A percentile compares a stretch with the other conserved stretches of the same genome.
phyloP scores from a whole-genome alignment of 1,140 invertebrate genomes.

The Drosophila novamexicana region DNA sequence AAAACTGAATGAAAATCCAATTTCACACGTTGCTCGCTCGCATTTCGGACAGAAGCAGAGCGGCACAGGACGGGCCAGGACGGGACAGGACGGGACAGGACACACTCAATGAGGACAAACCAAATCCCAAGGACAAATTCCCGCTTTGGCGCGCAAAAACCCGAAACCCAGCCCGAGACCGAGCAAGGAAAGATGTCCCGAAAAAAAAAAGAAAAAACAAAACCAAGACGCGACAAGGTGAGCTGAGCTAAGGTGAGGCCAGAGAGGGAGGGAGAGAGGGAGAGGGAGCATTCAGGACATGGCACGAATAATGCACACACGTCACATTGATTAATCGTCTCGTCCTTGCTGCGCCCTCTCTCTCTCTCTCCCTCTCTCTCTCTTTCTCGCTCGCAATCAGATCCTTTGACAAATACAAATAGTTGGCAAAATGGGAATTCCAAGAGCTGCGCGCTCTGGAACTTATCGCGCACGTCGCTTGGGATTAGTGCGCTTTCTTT shows the following conservation, averaged over 20 bases:
- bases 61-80: background rate
- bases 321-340: slow-evolving; percentile 79
- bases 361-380: background rate
- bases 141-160: slow-evolving; percentile 52
- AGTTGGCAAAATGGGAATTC: slow-evolving; percentile 44
- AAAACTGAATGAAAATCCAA: slow-evolving; percentile 17
- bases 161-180: slow-evolving; percentile 5
- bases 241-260: slow-evolving; percentile 1
- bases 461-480: slow-evolving; percentile 60
- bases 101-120: slow-evolving; percentile 7
- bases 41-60: slow-evolving; percentile 20
- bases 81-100: background rate
- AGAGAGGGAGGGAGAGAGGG: too few species aligned
- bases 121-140: slow-evolving; percentile 18
- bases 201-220: slow-evolving; percentile 20
- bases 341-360: slow-evolving; percentile 6
- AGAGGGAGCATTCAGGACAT: too few species aligned
- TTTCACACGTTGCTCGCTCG: slow-evolving; percentile 25
- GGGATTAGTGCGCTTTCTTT: slow-evolving; percentile 57
- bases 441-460: background rate
- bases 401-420: slow-evolving; percentile 79
- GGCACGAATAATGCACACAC: slow-evolving; percentile 48
- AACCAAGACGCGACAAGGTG: slow-evolving; percentile 24
- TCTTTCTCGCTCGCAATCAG: slow-evolving; percentile 45
- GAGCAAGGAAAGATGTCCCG: slow-evolving; percentile 42